Evolutionary conservation across 1,140 invertebrate genomes (phyloP).

Genomic region (Cataglyphis hispanica): DNA sequence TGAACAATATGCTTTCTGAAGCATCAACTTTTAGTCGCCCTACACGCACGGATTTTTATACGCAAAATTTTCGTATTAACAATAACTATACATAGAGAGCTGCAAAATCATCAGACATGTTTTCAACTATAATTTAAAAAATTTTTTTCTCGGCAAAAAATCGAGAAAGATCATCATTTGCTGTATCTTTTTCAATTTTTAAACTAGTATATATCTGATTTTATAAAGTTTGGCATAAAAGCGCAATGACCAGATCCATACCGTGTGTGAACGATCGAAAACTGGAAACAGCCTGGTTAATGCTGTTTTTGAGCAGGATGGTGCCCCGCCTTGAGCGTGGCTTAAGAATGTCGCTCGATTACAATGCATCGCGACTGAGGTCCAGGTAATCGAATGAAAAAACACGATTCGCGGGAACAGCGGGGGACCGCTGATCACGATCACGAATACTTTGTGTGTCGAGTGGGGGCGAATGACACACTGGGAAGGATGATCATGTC

Average conservation of each 20-base stretch:
- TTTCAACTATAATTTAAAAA: too few relatives aligned
- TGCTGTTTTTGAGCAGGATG: constrained; percentile 1
- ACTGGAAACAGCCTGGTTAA: constrained; percentile 5
- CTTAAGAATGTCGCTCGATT: constrained; percentile 66
- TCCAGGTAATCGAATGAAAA: constrained; percentile 62
- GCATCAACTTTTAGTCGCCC: too few relatives aligned
- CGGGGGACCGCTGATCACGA: constrained; percentile 53
- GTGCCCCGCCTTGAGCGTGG: constrained; percentile 18
- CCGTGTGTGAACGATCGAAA: neutral
- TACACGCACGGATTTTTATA: too few relatives aligned
- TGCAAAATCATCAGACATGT: too few relatives aligned
- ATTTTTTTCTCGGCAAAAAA: too few relatives aligned
- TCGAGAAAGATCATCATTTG: too few relatives aligned
- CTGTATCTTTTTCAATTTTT: too few relatives aligned
- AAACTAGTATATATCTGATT: neutral
- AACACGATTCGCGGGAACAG: constrained; percentile 64
- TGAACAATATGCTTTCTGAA: neutral
- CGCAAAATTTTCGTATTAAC: too few relatives aligned
- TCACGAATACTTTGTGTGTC: constrained; percentile 50
- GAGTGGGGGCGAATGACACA: constrained; percentile 63
- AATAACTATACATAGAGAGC: too few relatives aligned
- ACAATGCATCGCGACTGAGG: constrained; percentile 30
- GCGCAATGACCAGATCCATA: neutral
- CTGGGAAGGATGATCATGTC: constrained; percentile 19
- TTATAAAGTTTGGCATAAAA: neutral